A percentile compares a stretch with the other conserved stretches of the same genome.
Conservation (phyloP, 2,113 vertebrate species). For the Petromus typicus region DNA sequence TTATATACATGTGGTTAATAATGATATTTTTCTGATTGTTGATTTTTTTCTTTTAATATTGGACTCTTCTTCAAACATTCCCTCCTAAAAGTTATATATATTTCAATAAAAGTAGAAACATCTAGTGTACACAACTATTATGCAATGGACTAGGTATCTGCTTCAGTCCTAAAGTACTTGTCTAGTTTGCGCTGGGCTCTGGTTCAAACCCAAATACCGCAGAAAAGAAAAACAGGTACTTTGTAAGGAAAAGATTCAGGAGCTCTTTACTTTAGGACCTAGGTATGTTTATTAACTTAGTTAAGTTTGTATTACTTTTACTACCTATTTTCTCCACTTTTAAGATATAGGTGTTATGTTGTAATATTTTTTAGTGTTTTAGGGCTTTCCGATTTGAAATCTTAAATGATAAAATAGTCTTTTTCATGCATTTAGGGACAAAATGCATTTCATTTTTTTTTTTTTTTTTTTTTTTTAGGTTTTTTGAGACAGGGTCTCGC, state of each 20-base stretch:
- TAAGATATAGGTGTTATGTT: neutral
- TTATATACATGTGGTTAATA: neutral
- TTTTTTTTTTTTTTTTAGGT: no score
- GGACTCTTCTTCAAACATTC: neutral
- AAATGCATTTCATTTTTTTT: no score
- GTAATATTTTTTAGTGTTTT: neutral
- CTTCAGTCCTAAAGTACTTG: neutral
- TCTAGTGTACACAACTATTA: neutral
- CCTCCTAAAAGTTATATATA: neutral
- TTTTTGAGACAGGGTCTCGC: no score
- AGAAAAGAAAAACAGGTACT: neutral
- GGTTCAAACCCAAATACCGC: neutral
- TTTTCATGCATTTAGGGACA: no score
- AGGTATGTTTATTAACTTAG: neutral
- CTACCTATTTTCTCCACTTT: neutral
- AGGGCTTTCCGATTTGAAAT: neutral
- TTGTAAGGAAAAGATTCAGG: neutral
- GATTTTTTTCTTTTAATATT: conserved; percentile 14
- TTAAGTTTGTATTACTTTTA: neutral
- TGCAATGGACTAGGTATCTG: neutral
- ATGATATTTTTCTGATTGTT: conserved; percentile 1
- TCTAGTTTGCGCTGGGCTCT: no score
- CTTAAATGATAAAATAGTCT: no score
- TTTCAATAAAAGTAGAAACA: conserved; percentile 9
- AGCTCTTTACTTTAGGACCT: neutral